Base-by-base conservation (phyloP, 2,888 invertebrate genomes). In the Heliconius aoede region DNA sequence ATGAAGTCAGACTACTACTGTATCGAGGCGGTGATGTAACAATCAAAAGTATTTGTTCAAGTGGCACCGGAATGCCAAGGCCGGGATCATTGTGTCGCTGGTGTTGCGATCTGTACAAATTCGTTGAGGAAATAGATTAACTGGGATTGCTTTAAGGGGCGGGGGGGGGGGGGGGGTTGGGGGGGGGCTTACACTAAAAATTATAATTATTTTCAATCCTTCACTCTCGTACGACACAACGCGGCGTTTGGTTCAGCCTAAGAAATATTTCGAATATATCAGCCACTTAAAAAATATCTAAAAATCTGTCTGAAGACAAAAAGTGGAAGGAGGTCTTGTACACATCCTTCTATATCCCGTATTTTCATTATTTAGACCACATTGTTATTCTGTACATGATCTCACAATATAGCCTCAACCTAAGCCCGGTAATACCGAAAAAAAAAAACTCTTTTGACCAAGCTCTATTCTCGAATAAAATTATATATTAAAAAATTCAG, bases 41-140 rank as follows among this genome's bases (percentile, higher is more conserved):
- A 72, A 72, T 65, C 76, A 65, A 75, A 75, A 76, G 55, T 76
- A 62, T 76, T 79, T 76, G 74, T 46, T 76, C 80, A 77, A 76
- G 76, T 78, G 73, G 69, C 65, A 30, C 28, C 26, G 72, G 69
- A 46, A 62, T 76, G 74, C 67, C 62, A 76, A 79, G 77, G 78
- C 11, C 64, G 75, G 74, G 74, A 69, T 46, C 61, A 36, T 55
- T 36, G 26, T 64, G 55, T 36, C 62, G 75, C 13, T 24, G 36
- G 32, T n/a, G 30, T 21, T 58, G 24, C 11, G 21, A 51, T 69
- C n/a, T 3, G n/a, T 28, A 4, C 13, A n/a, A 15, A 55, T 55
- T 69, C 30, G 30, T 69, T 65, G 40, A 40, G 65, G 36, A 65
- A 65, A 36, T 30, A 55, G 30, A 46, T 30, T 21, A 46, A 51